These are phyloP conservation scores for Apamea monoglypha DNA, from an alignment of 2,888 invertebrate genomes.

Conservation along the genomic window DNA sequence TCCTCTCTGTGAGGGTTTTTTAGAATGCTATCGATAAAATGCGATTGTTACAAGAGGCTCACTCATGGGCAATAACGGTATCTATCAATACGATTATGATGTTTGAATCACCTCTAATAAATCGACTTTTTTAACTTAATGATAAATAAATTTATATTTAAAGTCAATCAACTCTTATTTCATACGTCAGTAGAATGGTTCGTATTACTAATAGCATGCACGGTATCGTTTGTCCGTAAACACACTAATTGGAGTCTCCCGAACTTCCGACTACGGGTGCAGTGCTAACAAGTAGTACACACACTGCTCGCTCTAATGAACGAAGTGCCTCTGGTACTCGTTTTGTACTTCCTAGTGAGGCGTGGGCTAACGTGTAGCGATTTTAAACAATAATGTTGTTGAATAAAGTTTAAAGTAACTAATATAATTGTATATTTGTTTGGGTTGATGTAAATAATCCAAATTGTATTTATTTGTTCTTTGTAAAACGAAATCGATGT, in stretches of 20 bases:
- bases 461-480: background rate
- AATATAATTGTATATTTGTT: background rate
- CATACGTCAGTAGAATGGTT: conserved; percentile 9
- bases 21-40: background rate
- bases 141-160: background rate
- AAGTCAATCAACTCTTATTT: conserved; percentile 1
- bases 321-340: background rate
- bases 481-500: conserved; percentile 56
- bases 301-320: conserved; percentile 24
- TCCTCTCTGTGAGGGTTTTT: too few relatives aligned
- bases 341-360: conserved; percentile 25
- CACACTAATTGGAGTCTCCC: conserved; percentile 43
- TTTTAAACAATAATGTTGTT: background rate
- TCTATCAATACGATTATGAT: background rate
- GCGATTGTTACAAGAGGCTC: too few relatives aligned
- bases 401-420: background rate
- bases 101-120: background rate
- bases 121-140: background rate
- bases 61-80: background rate
- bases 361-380: conserved; percentile 1
- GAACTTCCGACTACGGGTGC: conserved; percentile 35
- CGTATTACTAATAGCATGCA: conserved; percentile 46
- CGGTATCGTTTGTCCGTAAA: conserved; percentile 35
- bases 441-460: background rate
- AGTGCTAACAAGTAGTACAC: conserved; percentile 50